Percentiles rank a stretch among this genome's conserved stretches.
Conservation (phyloP, 2,888 invertebrate genomes). For the Steinernema carpocapsae region DNA sequence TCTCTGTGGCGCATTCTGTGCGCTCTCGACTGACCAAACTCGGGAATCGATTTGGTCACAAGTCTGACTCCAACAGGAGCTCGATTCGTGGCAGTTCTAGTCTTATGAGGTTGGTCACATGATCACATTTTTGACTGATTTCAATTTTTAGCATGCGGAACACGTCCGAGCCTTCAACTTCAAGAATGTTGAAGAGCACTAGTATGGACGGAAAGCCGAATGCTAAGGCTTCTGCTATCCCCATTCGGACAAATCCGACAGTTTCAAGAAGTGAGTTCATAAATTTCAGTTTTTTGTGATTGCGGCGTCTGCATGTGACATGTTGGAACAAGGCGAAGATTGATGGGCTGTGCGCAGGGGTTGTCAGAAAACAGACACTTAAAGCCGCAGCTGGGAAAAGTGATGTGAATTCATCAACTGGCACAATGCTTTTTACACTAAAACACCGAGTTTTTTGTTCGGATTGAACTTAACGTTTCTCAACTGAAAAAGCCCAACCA, state of each 20-base stretch:
- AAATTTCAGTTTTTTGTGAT: not conserved
- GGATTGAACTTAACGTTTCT: too few relatives aligned
- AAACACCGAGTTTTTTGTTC: too few relatives aligned
- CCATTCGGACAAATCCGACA: not conserved
- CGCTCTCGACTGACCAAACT: conserved; percentile 49
- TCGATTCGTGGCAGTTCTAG: conserved; percentile 45
- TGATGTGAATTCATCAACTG: too few relatives aligned
- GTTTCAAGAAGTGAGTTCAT: not conserved
- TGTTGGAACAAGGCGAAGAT: too few relatives aligned
- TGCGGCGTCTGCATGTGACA: too few relatives aligned
- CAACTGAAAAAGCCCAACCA: too few relatives aligned
- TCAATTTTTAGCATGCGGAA: conserved; percentile 1
- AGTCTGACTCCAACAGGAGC: conserved; percentile 32
- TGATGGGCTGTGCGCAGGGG: too few relatives aligned
- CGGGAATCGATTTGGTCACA: conserved; percentile 46
- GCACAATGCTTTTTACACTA: too few relatives aligned
- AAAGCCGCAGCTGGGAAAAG: too few relatives aligned
- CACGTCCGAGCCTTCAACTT: conserved; percentile 6
- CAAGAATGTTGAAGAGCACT: conserved; percentile 10
- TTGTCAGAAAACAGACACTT: too few relatives aligned
- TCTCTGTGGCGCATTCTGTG: conserved; percentile 65
- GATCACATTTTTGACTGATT: not conserved
- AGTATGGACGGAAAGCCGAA: conserved; percentile 20
- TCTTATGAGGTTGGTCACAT: conserved; percentile 40
- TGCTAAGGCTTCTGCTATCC: not conserved